Evolutionary conservation across 2,888 invertebrate genomes (phyloP).

Genomic region (Lydus trimaculatus): DNA sequence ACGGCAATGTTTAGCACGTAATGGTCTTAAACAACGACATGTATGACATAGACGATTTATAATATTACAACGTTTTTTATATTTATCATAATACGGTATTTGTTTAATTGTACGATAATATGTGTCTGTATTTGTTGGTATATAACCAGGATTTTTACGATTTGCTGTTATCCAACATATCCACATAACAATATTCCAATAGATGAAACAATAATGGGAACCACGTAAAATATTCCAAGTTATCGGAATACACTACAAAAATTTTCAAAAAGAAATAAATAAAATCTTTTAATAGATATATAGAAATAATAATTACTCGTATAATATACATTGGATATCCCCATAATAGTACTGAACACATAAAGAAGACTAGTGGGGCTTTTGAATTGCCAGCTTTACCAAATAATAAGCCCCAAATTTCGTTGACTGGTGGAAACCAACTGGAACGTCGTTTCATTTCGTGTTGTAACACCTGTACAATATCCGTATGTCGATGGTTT

Average conservation of each 20-base stretch:
- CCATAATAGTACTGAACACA: constrained; percentile 87
- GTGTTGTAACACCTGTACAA: constrained; percentile 80
- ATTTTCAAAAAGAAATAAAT: neutral
- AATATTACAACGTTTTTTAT: constrained; percentile 85
- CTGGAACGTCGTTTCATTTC: constrained; percentile 84
- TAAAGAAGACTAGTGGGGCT: constrained; percentile 84
- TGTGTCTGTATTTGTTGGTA: constrained; percentile 87
- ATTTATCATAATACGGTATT: constrained; percentile 91
- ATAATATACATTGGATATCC: constrained; percentile 94
- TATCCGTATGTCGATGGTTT: constrained; percentile 85
- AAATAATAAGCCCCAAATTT: constrained; percentile 88
- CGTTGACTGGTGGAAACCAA: constrained; percentile 87
- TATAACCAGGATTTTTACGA: constrained; percentile 87
- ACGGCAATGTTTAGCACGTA: constrained; percentile 91
- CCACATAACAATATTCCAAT: constrained; percentile 94
- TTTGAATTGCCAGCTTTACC: constrained; percentile 92
- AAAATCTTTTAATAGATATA: neutral
- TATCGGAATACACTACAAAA: constrained; percentile 79
- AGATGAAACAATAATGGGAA: constrained; percentile 89
- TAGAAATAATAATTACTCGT: constrained; percentile 73
- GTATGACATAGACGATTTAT: constrained; percentile 88
- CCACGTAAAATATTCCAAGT: constrained; percentile 89
- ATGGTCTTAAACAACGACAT: constrained; percentile 76
- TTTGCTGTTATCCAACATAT: constrained; percentile 90
- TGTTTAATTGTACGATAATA: constrained; percentile 91